A percentile compares a stretch with the other conserved stretches of the same genome.
Conservation (phyloP, 1,140 invertebrate species). For the Anastrepha obliqua region DNA sequence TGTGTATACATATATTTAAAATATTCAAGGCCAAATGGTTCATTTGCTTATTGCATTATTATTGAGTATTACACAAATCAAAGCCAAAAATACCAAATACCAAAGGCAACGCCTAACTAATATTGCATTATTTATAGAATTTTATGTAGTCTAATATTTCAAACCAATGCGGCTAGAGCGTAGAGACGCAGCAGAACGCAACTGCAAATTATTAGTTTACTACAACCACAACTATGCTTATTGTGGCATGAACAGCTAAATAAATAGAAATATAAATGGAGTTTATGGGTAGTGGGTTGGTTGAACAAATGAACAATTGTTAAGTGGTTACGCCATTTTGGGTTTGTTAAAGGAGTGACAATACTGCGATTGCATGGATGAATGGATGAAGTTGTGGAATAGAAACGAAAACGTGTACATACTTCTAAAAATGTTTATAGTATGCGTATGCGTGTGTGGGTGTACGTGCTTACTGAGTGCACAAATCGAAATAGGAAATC, state of each 20-base stretch:
- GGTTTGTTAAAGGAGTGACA: slow-evolving; percentile 4
- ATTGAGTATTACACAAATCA: neutral
- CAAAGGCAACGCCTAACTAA: neutral
- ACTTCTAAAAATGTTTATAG: neutral
- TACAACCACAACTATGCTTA: neutral
- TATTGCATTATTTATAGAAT: neutral
- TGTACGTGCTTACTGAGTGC: neutral
- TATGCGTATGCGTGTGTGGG: neutral
- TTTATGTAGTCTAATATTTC: neutral
- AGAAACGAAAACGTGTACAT: neutral
- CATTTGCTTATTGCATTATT: no score
- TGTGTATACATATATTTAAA: no score
- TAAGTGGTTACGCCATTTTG: neutral
- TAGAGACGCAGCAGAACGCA: neutral
- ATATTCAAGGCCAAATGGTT: no score
- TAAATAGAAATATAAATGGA: no score
- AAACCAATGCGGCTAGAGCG: neutral
- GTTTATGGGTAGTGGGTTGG: neutral
- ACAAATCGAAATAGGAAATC: slow-evolving; percentile 1
- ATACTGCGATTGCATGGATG: neutral
- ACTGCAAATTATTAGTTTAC: neutral
- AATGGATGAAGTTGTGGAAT: neutral
- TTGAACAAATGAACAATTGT: neutral
- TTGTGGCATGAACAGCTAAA: no score
- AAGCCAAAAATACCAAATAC: neutral